These are phyloP conservation scores for Drosophila sulfurigaster DNA, from an alignment of 1,140 invertebrate genomes.

Conservation along the genomic window DNA sequence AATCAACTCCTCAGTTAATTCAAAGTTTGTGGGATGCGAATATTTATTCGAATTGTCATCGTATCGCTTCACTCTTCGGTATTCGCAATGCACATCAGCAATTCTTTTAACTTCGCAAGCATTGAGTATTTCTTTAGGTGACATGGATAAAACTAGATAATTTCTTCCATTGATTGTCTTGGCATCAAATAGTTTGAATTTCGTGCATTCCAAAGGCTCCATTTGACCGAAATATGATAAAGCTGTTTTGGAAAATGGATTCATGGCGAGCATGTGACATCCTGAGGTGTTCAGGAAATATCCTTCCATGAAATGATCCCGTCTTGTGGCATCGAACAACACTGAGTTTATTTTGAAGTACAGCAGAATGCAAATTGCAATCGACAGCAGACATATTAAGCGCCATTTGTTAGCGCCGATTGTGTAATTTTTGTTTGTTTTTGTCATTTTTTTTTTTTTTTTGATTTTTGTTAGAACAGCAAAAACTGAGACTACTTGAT, in stretches of 20 bases:
- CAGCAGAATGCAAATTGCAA: constrained; percentile 1
- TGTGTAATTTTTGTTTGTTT: not conserved
- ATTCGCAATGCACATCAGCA: constrained; percentile 11
- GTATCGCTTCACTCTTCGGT: not conserved
- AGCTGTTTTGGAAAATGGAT: not conserved
- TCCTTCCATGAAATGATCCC: not conserved
- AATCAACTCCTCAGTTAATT: not conserved
- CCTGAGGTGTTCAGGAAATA: constrained; percentile 53
- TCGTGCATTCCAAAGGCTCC: not conserved
- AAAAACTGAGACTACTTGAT: constrained; percentile 11
- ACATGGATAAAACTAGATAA: not conserved
- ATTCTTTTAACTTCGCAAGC: not conserved
- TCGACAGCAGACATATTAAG: not conserved
- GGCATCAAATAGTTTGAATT: constrained; percentile 3
- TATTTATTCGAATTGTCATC: not conserved
- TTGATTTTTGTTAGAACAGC: not conserved
- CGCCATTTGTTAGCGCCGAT: not conserved
- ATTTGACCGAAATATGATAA: not conserved
- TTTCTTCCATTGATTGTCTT: not conserved
- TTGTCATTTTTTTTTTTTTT: not conserved
- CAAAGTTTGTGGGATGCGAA: not conserved
- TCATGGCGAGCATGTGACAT: constrained; percentile 37
- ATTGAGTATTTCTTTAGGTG: not conserved
- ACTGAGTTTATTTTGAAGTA: constrained; percentile 22
- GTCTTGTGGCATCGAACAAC: not conserved